Evolutionary conservation across 2,888 invertebrate species (phyloP).

Genomic region (Orthonychiurus folsomi): DNA sequence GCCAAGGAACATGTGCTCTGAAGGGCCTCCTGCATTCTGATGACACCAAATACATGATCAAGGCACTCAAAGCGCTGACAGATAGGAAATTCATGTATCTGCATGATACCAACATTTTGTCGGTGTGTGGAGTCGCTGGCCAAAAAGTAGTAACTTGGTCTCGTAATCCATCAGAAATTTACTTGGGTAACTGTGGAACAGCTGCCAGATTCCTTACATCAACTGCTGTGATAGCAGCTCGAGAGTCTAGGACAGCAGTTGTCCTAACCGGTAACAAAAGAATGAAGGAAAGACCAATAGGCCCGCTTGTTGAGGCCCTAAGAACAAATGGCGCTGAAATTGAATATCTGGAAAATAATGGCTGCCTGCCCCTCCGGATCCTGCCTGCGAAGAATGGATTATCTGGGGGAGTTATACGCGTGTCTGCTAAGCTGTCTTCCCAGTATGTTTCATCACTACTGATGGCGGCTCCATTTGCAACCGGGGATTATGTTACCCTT

Average conservation of each 20-base stretch:
- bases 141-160: no score
- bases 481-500: not conserved
- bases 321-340: slow-evolving; percentile 4
- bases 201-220: slow-evolving; percentile 11
- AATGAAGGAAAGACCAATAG: slow-evolving; percentile 11
- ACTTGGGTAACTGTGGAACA: slow-evolving; percentile 10
- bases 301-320: slow-evolving; percentile 7
- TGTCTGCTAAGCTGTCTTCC: slow-evolving; percentile 1
- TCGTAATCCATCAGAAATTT: not conserved
- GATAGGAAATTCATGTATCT: not conserved
- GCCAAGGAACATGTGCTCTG: slow-evolving; percentile 3
- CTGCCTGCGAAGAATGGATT: not conserved
- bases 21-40: slow-evolving; percentile 7
- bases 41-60: slow-evolving; percentile 3
- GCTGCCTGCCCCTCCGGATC: slow-evolving; percentile 1
- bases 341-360: slow-evolving; percentile 5
- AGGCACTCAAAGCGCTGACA: not conserved
- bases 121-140: not conserved
- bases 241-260: not conserved
- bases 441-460: slow-evolving; percentile 13
- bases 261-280: slow-evolving; percentile 4
- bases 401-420: not conserved
- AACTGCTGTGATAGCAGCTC: not conserved
- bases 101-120: not conserved
- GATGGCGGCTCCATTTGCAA: slow-evolving; percentile 12